These are phyloP conservation scores for Prochilodus magdalenae DNA, from an alignment of 2,113 vertebrate species.

Conservation along the genomic window DNA sequence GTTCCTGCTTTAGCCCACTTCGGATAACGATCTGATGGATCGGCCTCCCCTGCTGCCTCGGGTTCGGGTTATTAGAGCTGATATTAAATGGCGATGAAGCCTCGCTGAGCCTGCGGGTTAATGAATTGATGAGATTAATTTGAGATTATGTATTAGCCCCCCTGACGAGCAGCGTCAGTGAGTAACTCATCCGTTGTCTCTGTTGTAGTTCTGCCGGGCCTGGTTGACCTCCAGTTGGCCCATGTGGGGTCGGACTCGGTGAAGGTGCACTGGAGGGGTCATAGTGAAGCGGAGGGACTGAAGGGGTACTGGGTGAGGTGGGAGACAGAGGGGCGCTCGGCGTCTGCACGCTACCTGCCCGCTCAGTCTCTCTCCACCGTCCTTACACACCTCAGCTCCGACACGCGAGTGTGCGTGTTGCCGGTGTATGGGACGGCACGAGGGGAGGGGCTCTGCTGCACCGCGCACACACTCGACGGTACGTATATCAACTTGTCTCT, in stretches of 20 bases:
- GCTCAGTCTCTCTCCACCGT: constrained; percentile 61
- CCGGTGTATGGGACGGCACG: constrained; percentile 73
- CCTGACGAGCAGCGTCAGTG: background rate
- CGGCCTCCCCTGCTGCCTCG: too few relatives aligned
- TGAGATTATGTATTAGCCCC: background rate
- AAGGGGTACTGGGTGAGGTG: constrained; percentile 80
- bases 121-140: background rate
- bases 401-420: constrained; percentile 77
- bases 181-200: background rate
- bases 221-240: constrained; percentile 65
- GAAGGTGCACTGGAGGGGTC: constrained; percentile 72
- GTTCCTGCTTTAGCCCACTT: too few relatives aligned
- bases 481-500: constrained; percentile 38
- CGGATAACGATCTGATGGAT: too few relatives aligned
- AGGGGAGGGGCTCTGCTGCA: constrained; percentile 77
- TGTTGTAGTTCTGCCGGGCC: constrained; percentile 58
- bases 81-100: background rate
- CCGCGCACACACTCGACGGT: constrained; percentile 63
- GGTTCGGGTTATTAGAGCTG: background rate
- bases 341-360: constrained; percentile 64
- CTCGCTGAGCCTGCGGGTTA: background rate
- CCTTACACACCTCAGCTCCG: constrained; percentile 64
- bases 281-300: constrained; percentile 62
- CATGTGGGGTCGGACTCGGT: constrained; percentile 54
- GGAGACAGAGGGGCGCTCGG: constrained; percentile 52